Conservation (phyloP, 2,797 vertebrate genomes). For the Dromococcyx pavoninus region DNA sequence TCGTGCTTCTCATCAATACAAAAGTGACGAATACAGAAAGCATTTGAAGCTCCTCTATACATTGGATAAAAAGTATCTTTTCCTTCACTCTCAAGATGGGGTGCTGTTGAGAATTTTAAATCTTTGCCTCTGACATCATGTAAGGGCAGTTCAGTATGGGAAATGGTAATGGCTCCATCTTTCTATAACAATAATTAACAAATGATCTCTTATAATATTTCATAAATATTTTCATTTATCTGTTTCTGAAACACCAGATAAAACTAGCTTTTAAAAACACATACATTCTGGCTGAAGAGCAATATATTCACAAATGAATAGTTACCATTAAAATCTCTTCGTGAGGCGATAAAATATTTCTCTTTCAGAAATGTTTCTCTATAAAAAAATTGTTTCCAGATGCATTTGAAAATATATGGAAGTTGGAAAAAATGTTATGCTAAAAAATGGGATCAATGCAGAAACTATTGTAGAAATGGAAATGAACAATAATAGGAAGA, state of each 20-base stretch:
- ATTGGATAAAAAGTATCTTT: constrained; percentile 22
- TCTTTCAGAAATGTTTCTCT: background rate
- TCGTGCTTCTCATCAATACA: constrained; percentile 83
- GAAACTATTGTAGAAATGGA: background rate
- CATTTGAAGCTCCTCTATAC: constrained; percentile 66
- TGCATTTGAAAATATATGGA: background rate
- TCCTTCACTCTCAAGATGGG: background rate
- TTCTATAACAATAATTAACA: constrained; percentile 23
- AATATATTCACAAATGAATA: background rate
- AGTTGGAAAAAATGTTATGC: background rate
- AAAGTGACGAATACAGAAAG: constrained; percentile 86
- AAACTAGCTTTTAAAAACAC: background rate
- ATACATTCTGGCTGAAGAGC: background rate
- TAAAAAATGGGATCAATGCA: background rate
- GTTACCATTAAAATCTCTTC: background rate
- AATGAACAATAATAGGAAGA: background rate
- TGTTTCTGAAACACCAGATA: background rate
- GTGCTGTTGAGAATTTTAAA: background rate
- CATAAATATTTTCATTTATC: background rate
- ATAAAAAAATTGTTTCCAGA: background rate
- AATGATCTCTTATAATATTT: background rate
- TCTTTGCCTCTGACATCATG: background rate
- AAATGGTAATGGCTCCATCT: accelerated
- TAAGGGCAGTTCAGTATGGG: background rate
- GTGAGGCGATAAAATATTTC: background rate